A percentile compares a stretch with the other conserved stretches of the same genome.
Evolutionary conservation across 2,888 invertebrate species (phyloP).

Genomic region (Morpho achilles): DNA sequence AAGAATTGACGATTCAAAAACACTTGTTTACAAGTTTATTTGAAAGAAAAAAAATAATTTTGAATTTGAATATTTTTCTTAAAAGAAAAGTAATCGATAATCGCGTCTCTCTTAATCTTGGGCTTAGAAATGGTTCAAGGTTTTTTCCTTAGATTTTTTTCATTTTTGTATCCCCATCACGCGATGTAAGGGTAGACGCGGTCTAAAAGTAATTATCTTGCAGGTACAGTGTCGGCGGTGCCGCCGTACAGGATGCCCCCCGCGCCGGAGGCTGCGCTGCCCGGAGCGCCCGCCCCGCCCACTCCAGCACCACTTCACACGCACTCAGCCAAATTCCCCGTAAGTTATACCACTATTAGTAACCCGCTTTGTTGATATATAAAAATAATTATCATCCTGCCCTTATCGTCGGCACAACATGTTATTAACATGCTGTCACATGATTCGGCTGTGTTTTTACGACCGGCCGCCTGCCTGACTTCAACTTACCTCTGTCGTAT

Average conservation of each 20-base stretch:
- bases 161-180: too few species aligned
- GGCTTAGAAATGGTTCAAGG: too few species aligned
- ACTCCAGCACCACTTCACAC: conserved; percentile 80
- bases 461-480: too few species aligned
- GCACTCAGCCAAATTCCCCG: conserved; percentile 89
- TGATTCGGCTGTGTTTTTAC: too few species aligned
- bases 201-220: neutral
- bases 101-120: too few species aligned
- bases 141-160: neutral
- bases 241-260: conserved; percentile 85
- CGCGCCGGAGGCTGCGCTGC: conserved; percentile 80
- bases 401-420: too few species aligned
- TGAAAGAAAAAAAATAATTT: too few species aligned
- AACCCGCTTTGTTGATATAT: neutral
- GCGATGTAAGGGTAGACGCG: neutral
- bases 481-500: too few species aligned
- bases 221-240: conserved; percentile 60
- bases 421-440: too few species aligned
- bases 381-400: too few species aligned
- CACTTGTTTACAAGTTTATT: too few species aligned
- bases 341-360: conserved; percentile 58
- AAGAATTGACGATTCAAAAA: too few species aligned
- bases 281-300: conserved; percentile 74
- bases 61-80: neutral
- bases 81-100: neutral